Evolutionary conservation across 2,888 invertebrate species (phyloP).

Genomic region (Pardosa pseudoannulata): DNA sequence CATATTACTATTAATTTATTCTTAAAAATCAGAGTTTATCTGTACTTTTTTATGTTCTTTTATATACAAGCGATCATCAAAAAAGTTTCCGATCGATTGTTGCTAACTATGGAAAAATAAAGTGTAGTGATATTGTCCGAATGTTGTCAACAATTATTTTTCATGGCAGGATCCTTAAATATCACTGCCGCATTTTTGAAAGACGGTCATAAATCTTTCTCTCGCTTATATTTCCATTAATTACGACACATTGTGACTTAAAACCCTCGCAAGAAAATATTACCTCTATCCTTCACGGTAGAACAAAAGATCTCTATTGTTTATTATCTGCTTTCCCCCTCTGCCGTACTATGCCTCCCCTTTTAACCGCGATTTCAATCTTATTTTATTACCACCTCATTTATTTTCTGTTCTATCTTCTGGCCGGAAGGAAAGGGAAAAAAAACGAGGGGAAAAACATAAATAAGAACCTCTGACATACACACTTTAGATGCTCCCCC

Average conservation of each 20-base stretch:
- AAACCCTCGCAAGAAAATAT: neutral
- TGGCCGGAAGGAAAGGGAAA: neutral
- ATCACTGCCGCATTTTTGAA: neutral
- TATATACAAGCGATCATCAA: too few relatives aligned
- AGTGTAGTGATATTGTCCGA: too few relatives aligned
- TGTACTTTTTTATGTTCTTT: too few relatives aligned
- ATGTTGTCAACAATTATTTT: too few relatives aligned
- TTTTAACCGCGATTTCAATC: neutral
- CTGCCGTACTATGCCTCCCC: neutral
- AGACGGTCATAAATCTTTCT: neutral
- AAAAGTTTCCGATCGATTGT: too few relatives aligned
- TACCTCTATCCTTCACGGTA: neutral
- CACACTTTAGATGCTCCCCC: too few relatives aligned
- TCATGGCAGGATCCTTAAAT: too few relatives aligned
- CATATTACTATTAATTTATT: too few relatives aligned
- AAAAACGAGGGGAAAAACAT: too few relatives aligned
- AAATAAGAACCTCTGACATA: neutral
- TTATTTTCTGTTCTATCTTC: neutral
- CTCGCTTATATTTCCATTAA: neutral
- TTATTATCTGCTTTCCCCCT: neutral
- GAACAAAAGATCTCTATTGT: neutral
- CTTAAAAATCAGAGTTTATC: too few relatives aligned
- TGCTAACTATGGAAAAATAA: too few relatives aligned
- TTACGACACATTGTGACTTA: neutral
- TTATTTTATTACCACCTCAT: constrained; percentile 1